Evolutionary conservation across 2,113 vertebrate genomes (phyloP).

Genomic region (Zosterops japonicus): DNA sequence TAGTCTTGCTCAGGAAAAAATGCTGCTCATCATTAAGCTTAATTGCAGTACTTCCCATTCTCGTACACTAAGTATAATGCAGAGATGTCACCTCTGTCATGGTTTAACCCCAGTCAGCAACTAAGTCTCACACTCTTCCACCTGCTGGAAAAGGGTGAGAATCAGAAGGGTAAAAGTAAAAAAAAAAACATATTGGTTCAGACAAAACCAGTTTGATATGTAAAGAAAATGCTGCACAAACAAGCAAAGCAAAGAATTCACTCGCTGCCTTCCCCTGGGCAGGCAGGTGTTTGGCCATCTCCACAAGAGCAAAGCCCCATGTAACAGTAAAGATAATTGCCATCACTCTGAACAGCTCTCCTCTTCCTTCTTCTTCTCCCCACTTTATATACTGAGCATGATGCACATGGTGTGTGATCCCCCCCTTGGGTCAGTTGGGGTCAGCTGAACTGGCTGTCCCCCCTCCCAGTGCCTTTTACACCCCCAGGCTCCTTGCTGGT

Average conservation of each 20-base stretch:
- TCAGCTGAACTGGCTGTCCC: neutral
- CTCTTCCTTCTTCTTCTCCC: neutral
- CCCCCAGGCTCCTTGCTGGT: fast-evolving
- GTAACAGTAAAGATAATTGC: fast-evolving
- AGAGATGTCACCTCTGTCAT: neutral
- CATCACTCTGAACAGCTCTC: neutral
- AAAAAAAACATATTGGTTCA: neutral
- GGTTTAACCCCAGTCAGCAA: neutral
- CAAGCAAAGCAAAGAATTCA: neutral
- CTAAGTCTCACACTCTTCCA: neutral
- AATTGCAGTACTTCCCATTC: neutral
- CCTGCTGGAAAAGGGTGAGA: neutral
- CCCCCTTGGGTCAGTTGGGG: too few relatives aligned
- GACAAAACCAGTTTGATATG: neutral
- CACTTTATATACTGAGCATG: too few relatives aligned
- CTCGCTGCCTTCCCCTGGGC: neutral
- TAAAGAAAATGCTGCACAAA: neutral
- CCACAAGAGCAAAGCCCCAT: neutral
- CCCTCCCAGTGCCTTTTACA: neutral
- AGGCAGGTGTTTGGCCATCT: too few relatives aligned
- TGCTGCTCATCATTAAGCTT: neutral
- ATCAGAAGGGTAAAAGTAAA: neutral
- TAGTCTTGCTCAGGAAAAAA: neutral
- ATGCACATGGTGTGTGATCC: neutral
- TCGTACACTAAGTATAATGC: neutral